Evolutionary conservation across 2,113 vertebrate species (phyloP).

Genomic region (Cariama cristata): DNA sequence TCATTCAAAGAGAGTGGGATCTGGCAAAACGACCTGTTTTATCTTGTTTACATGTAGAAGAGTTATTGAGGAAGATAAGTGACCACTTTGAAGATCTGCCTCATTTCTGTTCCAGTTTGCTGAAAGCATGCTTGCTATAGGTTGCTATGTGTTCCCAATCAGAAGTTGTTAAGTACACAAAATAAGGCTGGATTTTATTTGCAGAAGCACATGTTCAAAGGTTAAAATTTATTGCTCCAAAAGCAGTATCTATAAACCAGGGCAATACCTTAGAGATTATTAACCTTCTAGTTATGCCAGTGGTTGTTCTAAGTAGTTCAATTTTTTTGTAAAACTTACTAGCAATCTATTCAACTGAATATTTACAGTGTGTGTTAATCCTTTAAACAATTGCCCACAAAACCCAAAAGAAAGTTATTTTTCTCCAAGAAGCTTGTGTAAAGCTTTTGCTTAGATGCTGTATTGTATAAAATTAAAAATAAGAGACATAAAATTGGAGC

Average conservation of each 20-base stretch:
- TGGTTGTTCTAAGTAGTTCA: not conserved
- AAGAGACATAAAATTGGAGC: not conserved
- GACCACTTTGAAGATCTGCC: conserved; percentile 68
- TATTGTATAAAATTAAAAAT: not conserved
- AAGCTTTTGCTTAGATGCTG: not conserved
- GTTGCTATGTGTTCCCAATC: conserved; percentile 68
- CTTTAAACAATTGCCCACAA: not conserved
- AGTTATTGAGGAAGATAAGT: conserved; percentile 71
- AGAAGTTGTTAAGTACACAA: conserved; percentile 70
- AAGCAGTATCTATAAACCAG: conserved; percentile 63
- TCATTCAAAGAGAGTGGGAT: conserved; percentile 39
- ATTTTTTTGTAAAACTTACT: not conserved
- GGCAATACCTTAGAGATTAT: conserved; percentile 61
- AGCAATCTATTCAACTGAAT: not conserved
- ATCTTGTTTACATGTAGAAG: conserved; percentile 70
- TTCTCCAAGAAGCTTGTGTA: not conserved
- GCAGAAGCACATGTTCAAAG: conserved; percentile 67
- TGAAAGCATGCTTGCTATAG: conserved; percentile 49
- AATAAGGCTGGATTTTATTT: conserved; percentile 72
- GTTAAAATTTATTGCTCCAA: conserved; percentile 71
- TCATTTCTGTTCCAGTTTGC: conserved; percentile 60
- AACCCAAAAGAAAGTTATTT: not conserved
- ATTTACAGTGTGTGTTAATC: not conserved
- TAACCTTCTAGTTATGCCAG: conserved; percentile 58
- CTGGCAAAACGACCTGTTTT: conserved; percentile 38